Evolutionary conservation across 2,113 vertebrate species (phyloP), one percentile per base, ranked within the genome.

Genomic region (Prunella fulvescens): DNA sequence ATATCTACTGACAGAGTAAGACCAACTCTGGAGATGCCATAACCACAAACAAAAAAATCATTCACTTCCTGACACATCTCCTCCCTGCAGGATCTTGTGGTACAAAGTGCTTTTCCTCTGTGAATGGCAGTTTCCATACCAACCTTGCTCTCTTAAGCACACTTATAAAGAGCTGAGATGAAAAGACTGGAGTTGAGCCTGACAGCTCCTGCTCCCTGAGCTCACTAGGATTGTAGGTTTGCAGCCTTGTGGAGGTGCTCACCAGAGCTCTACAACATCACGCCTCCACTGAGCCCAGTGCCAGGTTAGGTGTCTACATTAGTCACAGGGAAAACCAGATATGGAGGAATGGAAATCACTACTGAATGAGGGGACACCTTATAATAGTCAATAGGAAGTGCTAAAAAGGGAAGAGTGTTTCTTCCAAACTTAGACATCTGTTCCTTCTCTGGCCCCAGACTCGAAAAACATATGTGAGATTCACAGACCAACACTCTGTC

Each of bases 381-480:
- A 50, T 65, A 73, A 93, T 22, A 81, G 54, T 81, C 58, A 81
- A 65, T 54, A 81, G 58, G 51, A 96, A 83, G 58, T 42, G 26
- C 47, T 88, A 86, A 86, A 91, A 88, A 83, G 56, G 48, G 64
- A 91, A 83, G n/a, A 65, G 28, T 64, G 26, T 82, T 91, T 86
- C 89, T 91, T 86, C 80, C 89, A 90, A 51, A 83, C 42, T 80
- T 81, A 89, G 81, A 73, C 86, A 91, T 66, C 86, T 94, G 64
- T 89, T 95, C 60, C 26, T 89, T 92, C 93, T 89, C 51, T 94
- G 89, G 77, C 50, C 92, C 33, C 56, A 89, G 81, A 73, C 77
- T 86, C 0, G 0, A 78, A 80, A 92, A 89, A 42, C 17, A 11
- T 81, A 61, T 73, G 72, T 83, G 64, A 93, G 72, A 82, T 88